Percentiles rank a stretch among this genome's conserved stretches.
phyloP scores from a whole-genome alignment of 2,797 vertebrate genomes.

The Sylvilagus floridanus region DNA sequence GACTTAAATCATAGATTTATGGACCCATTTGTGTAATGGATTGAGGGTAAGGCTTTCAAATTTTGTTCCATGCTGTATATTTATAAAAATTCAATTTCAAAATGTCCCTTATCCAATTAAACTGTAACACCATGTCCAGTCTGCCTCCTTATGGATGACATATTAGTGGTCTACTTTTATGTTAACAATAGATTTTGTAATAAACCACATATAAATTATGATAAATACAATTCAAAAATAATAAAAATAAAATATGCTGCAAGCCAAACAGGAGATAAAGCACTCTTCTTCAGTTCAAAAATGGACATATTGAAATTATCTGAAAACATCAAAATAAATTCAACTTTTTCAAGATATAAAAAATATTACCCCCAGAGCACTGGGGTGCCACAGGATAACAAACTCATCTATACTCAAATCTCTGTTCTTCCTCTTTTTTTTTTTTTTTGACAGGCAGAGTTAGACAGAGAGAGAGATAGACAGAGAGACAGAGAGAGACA shows the following conservation, averaged over 20 bases:
- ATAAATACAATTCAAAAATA: constrained; percentile 55
- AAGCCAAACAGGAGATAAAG: constrained; percentile 8
- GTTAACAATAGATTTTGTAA: constrained; percentile 62
- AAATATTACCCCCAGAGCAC: neutral
- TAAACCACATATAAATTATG: neutral
- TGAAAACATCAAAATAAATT: neutral
- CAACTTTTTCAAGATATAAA: constrained; percentile 13
- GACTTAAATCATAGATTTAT: constrained; percentile 17
- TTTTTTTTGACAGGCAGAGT: no score
- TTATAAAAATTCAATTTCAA: constrained; percentile 54
- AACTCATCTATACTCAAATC: neutral
- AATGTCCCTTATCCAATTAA: constrained; percentile 58
- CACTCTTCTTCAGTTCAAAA: constrained; percentile 18
- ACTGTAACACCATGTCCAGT: neutral
- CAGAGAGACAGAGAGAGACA: neutral
- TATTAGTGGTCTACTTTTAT: neutral
- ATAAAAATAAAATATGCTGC: constrained; percentile 30
- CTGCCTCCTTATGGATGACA: neutral
- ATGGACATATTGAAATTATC: constrained; percentile 22
- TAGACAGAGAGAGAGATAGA: no score
- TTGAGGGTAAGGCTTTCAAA: constrained; percentile 8
- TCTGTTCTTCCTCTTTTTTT: neutral
- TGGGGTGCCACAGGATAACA: neutral
- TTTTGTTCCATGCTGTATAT: constrained; percentile 10
- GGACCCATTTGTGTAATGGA: neutral